These are phyloP conservation scores for Herminia tarsipennalis DNA, from an alignment of 2,888 invertebrate genomes.

Conservation along the genomic window DNA sequence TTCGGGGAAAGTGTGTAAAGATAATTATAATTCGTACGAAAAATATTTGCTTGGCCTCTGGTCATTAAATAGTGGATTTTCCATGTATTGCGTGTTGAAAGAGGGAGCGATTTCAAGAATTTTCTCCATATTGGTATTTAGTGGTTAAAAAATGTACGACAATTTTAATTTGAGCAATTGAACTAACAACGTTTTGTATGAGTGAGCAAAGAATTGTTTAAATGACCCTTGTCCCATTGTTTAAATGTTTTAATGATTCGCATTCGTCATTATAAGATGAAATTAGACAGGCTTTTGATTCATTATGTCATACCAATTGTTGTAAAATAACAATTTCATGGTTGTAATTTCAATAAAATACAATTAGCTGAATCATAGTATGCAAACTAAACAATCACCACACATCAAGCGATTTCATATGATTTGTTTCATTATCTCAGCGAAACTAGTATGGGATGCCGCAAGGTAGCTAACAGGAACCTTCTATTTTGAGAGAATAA, in stretches of 20 bases:
- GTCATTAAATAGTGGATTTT: conserved; percentile 10
- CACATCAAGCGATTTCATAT: conserved; percentile 37
- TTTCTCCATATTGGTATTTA: no score
- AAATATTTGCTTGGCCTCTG: conserved; percentile 4
- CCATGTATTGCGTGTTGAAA: conserved; percentile 10
- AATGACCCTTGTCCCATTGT: background rate
- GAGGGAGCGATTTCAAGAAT: conserved; percentile 11
- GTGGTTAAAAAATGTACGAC: no score
- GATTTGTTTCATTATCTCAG: conserved; percentile 40
- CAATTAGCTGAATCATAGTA: conserved; percentile 33
- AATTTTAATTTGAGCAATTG: background rate
- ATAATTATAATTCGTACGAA: conserved; percentile 9
- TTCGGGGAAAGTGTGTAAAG: conserved; percentile 23
- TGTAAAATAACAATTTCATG: conserved; percentile 17
- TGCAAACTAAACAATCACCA: conserved; percentile 38
- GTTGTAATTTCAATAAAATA: conserved; percentile 24
- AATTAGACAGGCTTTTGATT: background rate
- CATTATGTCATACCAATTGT: conserved; percentile 17
- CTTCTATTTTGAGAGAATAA: no score
- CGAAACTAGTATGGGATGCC: conserved; percentile 15
- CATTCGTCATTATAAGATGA: background rate
- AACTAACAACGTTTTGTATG: background rate
- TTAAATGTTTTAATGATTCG: background rate
- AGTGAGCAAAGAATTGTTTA: background rate
- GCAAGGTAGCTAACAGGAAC: conserved; percentile 18